These are phyloP conservation scores for Blastobasis lacticolella DNA, from an alignment of 2,888 invertebrate genomes.

Conservation along the genomic window DNA sequence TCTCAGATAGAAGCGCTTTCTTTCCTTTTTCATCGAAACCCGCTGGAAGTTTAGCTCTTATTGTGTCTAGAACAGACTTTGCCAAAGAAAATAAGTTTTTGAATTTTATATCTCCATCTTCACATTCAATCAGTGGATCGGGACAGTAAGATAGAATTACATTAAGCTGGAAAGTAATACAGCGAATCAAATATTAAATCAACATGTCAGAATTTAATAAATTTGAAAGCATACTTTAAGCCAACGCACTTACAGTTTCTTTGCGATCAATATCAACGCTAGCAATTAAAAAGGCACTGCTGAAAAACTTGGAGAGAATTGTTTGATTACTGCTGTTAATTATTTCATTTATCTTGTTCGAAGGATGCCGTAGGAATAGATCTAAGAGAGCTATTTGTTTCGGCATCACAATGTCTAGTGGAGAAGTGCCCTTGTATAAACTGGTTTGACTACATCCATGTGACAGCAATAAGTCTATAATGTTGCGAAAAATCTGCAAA, in stretches of 20 bases:
- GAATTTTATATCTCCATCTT: slow-evolving; percentile 31
- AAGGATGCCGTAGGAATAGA: slow-evolving; percentile 39
- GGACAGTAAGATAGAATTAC: slow-evolving; percentile 49
- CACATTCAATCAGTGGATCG: slow-evolving; percentile 47
- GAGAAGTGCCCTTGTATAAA: slow-evolving; percentile 42
- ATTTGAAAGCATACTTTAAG: neutral
- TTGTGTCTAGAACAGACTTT: slow-evolving; percentile 8
- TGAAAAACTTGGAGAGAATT: slow-evolving; percentile 49
- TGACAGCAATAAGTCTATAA: slow-evolving; percentile 42
- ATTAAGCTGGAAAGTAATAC: slow-evolving; percentile 34
- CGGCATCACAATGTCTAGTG: slow-evolving; percentile 39
- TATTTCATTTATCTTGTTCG: slow-evolving; percentile 39
- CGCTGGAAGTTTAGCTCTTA: too few species aligned
- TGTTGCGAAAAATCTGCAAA: slow-evolving; percentile 31
- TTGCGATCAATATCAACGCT: neutral
- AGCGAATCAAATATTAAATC: neutral
- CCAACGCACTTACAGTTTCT: neutral
- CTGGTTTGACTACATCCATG: slow-evolving; percentile 35
- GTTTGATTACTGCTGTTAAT: slow-evolving; percentile 48
- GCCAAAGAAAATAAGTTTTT: slow-evolving; percentile 46
- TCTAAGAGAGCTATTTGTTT: slow-evolving; percentile 34
- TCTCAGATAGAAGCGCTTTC: too few species aligned
- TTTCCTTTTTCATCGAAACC: too few species aligned
- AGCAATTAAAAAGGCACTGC: neutral
- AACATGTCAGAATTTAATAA: neutral